Base-by-base conservation (phyloP, 2,797 vertebrate genomes). In the Dicrostonyx torquatus region DNA sequence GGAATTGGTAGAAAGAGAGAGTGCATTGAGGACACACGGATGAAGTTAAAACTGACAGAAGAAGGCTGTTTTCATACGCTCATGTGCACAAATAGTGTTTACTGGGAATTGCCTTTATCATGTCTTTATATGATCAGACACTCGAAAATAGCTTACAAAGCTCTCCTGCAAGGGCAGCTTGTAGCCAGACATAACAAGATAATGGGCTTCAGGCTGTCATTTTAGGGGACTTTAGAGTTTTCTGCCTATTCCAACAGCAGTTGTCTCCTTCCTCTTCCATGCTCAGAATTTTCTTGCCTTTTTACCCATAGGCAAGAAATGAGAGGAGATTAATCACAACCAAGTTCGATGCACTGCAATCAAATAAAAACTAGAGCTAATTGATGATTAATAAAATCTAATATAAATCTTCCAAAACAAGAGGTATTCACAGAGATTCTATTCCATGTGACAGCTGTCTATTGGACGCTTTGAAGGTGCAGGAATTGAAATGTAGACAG, bases 361-460 rank as follows among this genome's bases (percentile, higher is more conserved):
- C 55, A 93, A 93, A 37, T 72, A 22, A 92, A 78, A 94, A 78
- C 73, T 70, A 68, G 84, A 84, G 45, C 24, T 93, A 91, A 82
- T 93, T 79, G 18, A 89, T 68, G 70, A 72, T 66, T 55, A 83
- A 48, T 40, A 64, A 75, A 92, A 6, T 12, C 31, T 76, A 92
- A 70, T 90, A 89, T 24, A 80, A 92, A 58, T 89, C 24, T 91
- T 86, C 45, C 40, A 66, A 66, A 64, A 77, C 77, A 34, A 94
- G 60, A 13, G n/a, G 1, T 20, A 86, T n/a, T 82, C n/a, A 37
- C 0, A 55, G 24, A 50, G 64, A 88, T 62, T 86, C 40, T 50
- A n/a, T 88, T 78, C 24, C 31, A 60, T 55, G 55, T 34, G n/a
- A 17, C 7, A 70, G 76, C 82, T 88, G 17, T 83, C 77, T 91